Evolutionary conservation across 2,113 vertebrate genomes (phyloP).

Genomic region (Phasianus colchicus): DNA sequence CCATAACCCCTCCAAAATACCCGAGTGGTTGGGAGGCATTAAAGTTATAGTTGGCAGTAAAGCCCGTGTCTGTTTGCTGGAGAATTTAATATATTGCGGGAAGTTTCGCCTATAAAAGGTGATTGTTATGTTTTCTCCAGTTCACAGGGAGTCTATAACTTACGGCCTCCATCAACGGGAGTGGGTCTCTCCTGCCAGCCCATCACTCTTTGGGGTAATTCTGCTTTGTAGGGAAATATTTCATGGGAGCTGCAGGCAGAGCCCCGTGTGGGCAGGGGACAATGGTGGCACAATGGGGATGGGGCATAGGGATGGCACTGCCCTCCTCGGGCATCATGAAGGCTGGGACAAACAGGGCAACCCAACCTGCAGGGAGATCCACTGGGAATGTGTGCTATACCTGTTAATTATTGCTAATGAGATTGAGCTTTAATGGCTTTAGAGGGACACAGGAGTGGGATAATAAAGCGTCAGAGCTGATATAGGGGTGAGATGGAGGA

Average conservation of each 20-base stretch:
- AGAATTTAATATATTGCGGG: constrained; percentile 77
- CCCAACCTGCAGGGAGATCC: neutral
- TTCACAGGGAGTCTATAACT: constrained; percentile 67
- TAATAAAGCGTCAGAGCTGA: neutral
- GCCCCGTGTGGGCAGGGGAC: neutral
- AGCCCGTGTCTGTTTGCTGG: constrained; percentile 63
- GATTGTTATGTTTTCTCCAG: constrained; percentile 65
- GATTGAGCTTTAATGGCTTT: constrained; percentile 67
- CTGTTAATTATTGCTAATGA: constrained; percentile 75
- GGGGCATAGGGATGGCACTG: neutral
- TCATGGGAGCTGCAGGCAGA: constrained; percentile 35
- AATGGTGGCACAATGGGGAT: accelerated
- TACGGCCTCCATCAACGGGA: constrained; percentile 79
- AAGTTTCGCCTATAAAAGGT: constrained; percentile 79
- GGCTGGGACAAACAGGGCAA: neutral
- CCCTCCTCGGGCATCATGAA: neutral
- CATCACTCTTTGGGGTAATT: constrained; percentile 80
- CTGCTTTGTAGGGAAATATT: constrained; percentile 76
- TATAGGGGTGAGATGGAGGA: accelerated
- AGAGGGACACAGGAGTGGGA: neutral
- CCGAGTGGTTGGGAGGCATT: constrained; percentile 65
- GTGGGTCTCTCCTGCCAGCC: constrained; percentile 75
- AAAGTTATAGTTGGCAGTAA: constrained; percentile 76
- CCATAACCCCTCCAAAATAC: constrained; percentile 54
- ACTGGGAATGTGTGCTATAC: constrained; percentile 17